A percentile compares a stretch with the other conserved stretches of the same genome.
Evolutionary conservation across 1,140 invertebrate species (phyloP).

Genomic region (Zelostemma sp.): DNA sequence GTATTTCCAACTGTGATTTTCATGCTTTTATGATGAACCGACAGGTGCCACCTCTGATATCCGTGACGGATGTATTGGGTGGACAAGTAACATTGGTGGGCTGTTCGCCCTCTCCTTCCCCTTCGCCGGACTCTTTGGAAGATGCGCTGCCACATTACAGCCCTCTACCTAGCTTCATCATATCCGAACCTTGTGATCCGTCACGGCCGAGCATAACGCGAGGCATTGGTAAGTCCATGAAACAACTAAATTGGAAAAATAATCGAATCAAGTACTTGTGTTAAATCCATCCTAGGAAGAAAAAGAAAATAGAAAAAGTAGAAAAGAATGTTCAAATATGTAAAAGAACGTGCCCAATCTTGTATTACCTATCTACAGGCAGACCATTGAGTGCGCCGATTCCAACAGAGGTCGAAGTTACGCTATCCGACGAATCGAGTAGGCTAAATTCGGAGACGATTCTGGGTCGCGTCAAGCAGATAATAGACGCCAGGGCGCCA

Average conservation of each 20-base stretch:
- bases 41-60: conserved; percentile 86
- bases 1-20: background rate
- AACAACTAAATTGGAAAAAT: too few relatives aligned
- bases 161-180: conserved; percentile 73
- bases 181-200: conserved; percentile 79
- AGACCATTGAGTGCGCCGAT: conserved; percentile 67
- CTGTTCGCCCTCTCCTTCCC: conserved; percentile 71
- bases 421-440: conserved; percentile 84
- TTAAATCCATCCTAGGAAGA: too few relatives aligned
- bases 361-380: conserved; percentile 24
- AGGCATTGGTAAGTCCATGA: conserved; percentile 77
- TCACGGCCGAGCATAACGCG: conserved; percentile 83
- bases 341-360: too few relatives aligned
- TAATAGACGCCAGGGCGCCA: conserved; percentile 83
- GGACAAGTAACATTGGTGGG: conserved; percentile 83
- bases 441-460: conserved; percentile 83
- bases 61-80: conserved; percentile 89
- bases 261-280: too few relatives aligned
- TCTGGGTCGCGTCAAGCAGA: conserved; percentile 84
- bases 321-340: too few relatives aligned
- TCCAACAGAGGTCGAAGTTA: conserved; percentile 74
- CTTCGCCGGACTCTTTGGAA: conserved; percentile 65
- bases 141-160: conserved; percentile 62
- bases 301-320: too few relatives aligned
- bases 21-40: too few relatives aligned